Conservation (phyloP, 2,888 invertebrate genomes). For the Arctia plantaginis region DNA sequence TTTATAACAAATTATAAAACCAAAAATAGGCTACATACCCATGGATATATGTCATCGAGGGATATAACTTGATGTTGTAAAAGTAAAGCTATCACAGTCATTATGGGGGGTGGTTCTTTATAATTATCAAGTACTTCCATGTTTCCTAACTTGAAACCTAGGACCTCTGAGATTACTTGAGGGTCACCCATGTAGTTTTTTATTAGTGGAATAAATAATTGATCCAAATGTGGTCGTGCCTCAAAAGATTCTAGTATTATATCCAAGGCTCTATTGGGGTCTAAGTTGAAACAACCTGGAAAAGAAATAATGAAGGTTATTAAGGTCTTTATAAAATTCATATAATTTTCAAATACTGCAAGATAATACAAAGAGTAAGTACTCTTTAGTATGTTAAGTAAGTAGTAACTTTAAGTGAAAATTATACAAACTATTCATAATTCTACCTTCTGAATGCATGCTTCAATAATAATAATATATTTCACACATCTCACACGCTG, state of each 20-base stretch:
- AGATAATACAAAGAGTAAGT: background rate
- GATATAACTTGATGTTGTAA: constrained; percentile 95
- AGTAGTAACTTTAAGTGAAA: background rate
- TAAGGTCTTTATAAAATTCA: background rate
- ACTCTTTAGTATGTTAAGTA: no score
- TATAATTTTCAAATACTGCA: background rate
- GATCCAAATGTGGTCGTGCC: constrained; percentile 91
- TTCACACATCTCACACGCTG: no score
- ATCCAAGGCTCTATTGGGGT: constrained; percentile 98
- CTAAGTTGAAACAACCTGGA: constrained; percentile 98
- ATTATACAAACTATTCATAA: background rate
- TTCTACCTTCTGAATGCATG: no score
- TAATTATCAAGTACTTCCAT: constrained; percentile 86
- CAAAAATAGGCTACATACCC: constrained; percentile 86
- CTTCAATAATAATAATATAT: no score
- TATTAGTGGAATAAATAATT: constrained; percentile 93
- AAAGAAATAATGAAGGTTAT: constrained; percentile 34
- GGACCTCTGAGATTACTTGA: constrained; percentile 94
- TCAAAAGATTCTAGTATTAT: constrained; percentile 99
- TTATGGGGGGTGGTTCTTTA: constrained; percentile 93
- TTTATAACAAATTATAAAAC: background rate
- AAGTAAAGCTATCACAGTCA: constrained; percentile 95
- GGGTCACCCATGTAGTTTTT: constrained; percentile 95
- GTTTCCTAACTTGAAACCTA: constrained; percentile 96
- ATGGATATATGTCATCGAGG: constrained; percentile 95